Conservation (phyloP, 1,140 invertebrate species). For the Trichonephila inaurata region DNA sequence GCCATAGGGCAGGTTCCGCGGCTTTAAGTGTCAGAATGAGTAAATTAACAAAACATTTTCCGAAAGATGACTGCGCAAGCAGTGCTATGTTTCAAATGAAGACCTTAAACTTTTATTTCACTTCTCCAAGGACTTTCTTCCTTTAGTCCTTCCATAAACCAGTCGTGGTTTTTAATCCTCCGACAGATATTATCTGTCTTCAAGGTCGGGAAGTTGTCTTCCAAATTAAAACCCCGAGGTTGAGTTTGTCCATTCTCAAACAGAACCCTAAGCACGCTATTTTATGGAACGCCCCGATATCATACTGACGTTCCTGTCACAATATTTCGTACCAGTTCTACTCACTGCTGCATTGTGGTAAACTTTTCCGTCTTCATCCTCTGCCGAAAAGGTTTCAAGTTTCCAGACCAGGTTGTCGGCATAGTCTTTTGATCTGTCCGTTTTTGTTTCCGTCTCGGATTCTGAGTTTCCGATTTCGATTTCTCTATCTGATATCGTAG, state of each 20-base stretch:
- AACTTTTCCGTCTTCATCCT: slow-evolving; percentile 10
- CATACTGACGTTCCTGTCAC: slow-evolving; percentile 31
- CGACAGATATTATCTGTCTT: slow-evolving; percentile 20
- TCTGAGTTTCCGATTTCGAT: slow-evolving; percentile 41
- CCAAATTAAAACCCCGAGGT: neutral
- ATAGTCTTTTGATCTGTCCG: slow-evolving; percentile 19
- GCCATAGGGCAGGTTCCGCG: neutral
- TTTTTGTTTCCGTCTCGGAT: neutral
- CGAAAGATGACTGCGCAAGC: neutral
- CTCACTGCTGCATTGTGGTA: neutral
- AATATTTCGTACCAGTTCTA: slow-evolving; percentile 28
- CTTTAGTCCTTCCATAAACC: neutral
- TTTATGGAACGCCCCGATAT: neutral
- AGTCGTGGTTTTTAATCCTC: slow-evolving; percentile 7
- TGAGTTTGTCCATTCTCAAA: neutral
- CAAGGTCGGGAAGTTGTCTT: slow-evolving; percentile 35
- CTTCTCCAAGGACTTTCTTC: neutral
- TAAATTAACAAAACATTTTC: neutral
- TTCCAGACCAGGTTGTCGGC: neutral
- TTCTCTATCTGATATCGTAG: neutral
- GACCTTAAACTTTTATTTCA: slow-evolving; percentile 27
- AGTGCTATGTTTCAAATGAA: neutral
- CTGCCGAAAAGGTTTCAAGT: slow-evolving; percentile 3
- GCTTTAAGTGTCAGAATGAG: neutral
- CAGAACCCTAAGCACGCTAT: neutral